These are phyloP conservation scores for Zonotrichia albicollis DNA, from an alignment of 2,797 vertebrate genomes.

Conservation along the genomic window DNA sequence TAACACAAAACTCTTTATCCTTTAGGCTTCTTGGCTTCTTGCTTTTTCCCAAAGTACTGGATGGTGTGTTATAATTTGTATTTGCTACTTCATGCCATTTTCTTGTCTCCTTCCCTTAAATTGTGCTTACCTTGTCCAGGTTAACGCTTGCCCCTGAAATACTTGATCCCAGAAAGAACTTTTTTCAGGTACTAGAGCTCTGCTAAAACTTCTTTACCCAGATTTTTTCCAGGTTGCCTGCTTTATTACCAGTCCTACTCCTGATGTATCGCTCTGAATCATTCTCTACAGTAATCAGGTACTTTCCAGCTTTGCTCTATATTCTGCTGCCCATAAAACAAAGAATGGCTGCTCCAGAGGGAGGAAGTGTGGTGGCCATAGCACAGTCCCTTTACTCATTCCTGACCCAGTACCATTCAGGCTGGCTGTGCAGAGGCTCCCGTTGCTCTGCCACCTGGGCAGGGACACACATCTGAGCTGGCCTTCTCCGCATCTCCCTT, in stretches of 20 bases:
- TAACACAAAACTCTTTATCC: background rate
- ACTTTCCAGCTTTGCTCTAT: background rate
- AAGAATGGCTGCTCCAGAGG: background rate
- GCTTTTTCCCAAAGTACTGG: background rate
- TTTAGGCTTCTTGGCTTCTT: background rate
- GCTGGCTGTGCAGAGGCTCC: background rate
- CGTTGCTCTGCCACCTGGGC: background rate
- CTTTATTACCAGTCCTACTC: background rate
- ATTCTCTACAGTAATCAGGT: background rate
- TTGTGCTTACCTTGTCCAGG: background rate
- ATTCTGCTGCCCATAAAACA: background rate
- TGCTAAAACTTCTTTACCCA: background rate
- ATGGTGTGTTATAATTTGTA: background rate
- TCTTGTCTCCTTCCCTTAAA: background rate
- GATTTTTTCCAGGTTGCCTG: background rate
- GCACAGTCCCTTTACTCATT: background rate
- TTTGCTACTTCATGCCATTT: background rate
- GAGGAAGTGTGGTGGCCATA: background rate
- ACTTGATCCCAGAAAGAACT: background rate
- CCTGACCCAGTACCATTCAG: background rate
- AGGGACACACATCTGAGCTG: background rate
- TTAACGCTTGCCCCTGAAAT: background rate
- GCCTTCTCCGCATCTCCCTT: accelerated
- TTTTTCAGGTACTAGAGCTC: background rate
- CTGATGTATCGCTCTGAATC: background rate